phyloP scores from a whole-genome alignment of 37 sponge, comb jelly and placozoan species.

The Bolinopsis microptera region DNA sequence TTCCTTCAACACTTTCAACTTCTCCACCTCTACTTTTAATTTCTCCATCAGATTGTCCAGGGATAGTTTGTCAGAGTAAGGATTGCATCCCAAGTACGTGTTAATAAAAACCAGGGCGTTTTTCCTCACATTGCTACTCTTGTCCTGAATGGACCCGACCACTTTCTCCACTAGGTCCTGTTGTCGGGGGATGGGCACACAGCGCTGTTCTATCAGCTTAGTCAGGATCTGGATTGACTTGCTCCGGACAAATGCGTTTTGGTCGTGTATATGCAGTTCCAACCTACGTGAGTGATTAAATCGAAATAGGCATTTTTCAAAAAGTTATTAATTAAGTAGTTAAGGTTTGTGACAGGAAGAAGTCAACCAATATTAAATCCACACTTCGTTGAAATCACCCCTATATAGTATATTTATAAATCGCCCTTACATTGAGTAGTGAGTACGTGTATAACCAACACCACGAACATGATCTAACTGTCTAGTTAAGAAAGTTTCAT shows the following conservation, averaged over 20 bases:
- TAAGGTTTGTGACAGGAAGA: no score
- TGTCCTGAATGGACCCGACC: slow-evolving; percentile 78
- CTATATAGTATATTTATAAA: no score
- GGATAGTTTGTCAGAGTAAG: slow-evolving; percentile 77
- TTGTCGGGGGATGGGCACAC: slow-evolving; percentile 73
- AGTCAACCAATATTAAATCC: no score
- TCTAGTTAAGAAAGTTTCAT: no score
- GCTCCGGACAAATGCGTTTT: slow-evolving; percentile 94
- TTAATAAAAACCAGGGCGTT: slow-evolving; percentile 79
- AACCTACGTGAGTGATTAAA: not conserved
- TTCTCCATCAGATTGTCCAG: slow-evolving; percentile 65
- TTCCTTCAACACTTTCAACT: slow-evolving; percentile 31
- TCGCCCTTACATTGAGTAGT: no score
- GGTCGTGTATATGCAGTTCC: slow-evolving; percentile 85
- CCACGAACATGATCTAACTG: no score
- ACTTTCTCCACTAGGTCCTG: slow-evolving; percentile 69
- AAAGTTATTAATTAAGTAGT: not conserved
- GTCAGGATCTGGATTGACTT: slow-evolving; percentile 79
- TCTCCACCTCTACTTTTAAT: slow-evolving; percentile 64
- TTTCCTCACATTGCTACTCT: slow-evolving; percentile 83
- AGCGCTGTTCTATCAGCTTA: slow-evolving; percentile 68
- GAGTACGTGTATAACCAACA: no score
- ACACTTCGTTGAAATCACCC: no score
- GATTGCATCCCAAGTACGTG: slow-evolving; percentile 74
- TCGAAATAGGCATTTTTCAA: not conserved